These are phyloP conservation scores for Hydrozoanthus gracilis DNA, from an alignment of 92 coral and sea anemone species.

Conservation along the genomic window DNA sequence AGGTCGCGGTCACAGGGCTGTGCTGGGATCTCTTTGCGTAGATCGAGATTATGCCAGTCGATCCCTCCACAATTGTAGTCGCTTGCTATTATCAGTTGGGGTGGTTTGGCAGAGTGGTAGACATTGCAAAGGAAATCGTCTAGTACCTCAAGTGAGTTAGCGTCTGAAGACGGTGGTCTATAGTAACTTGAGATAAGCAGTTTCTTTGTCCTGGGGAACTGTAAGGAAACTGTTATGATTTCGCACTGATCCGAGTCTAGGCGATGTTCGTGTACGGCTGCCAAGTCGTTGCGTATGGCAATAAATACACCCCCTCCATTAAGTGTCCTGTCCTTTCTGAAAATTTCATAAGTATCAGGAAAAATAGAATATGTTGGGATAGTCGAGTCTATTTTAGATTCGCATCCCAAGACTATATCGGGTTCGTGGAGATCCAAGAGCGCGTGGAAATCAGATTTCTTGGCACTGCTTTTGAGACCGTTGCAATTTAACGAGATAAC, in stretches of 20 bases:
- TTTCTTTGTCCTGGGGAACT: slow-evolving; percentile 40
- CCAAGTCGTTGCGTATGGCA: slow-evolving; percentile 46
- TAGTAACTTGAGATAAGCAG: slow-evolving; percentile 42
- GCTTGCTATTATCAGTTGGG: slow-evolving; percentile 47
- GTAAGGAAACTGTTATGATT: slow-evolving; percentile 44
- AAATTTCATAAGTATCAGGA: slow-evolving; percentile 50
- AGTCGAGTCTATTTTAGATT: slow-evolving; percentile 47
- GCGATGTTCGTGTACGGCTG: slow-evolving; percentile 36
- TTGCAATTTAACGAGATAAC: slow-evolving; percentile 40
- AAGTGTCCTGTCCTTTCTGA: slow-evolving; percentile 41
- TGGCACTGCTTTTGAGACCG: slow-evolving; percentile 39
- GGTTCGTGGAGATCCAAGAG: slow-evolving; percentile 54
- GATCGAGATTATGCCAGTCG: slow-evolving; percentile 52
- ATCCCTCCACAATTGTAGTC: slow-evolving; percentile 55
- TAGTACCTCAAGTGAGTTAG: slow-evolving; percentile 37
- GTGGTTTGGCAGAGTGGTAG: slow-evolving; percentile 36
- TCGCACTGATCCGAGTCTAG: slow-evolving; percentile 42
- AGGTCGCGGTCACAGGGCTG: slow-evolving; percentile 46
- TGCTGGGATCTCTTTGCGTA: slow-evolving; percentile 35
- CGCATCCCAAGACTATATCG: slow-evolving; percentile 55
- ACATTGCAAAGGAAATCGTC: slow-evolving; percentile 45
- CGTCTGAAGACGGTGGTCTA: slow-evolving; percentile 43
- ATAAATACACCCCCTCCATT: slow-evolving; percentile 53
- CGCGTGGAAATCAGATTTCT: slow-evolving; percentile 48
- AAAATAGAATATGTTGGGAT: slow-evolving; percentile 57